These are phyloP conservation scores for Yponomeuta malinellus DNA, from an alignment of 2,888 invertebrate species.

Conservation along the genomic window DNA sequence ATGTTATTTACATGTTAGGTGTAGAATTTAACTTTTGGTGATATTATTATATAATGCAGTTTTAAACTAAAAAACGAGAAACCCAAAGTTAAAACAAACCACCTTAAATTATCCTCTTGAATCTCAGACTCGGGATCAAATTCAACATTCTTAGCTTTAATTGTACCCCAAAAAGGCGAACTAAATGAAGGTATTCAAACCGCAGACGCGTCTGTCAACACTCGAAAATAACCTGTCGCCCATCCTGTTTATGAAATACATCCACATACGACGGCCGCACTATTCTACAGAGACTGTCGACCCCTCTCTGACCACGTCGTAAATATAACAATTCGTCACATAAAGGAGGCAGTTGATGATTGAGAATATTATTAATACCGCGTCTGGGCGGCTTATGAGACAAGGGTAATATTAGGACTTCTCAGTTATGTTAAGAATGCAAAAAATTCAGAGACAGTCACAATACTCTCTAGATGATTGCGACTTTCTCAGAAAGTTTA, in stretches of 20 bases:
- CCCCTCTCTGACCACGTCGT: background rate
- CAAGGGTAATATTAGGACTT: background rate
- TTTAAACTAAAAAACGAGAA: background rate
- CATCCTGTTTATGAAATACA: background rate
- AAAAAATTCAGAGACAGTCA: background rate
- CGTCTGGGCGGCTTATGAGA: background rate
- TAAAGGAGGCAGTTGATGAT: background rate
- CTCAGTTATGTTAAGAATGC: background rate
- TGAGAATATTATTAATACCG: background rate
- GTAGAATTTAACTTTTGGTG: background rate
- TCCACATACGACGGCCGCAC: background rate
- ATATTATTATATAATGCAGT: background rate
- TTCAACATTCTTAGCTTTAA: background rate
- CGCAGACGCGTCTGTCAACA: background rate
- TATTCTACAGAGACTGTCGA: background rate
- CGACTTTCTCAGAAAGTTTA: no score
- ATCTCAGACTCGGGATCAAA: background rate
- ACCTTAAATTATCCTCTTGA: background rate
- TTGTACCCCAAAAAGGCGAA: background rate
- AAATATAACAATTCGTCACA: background rate
- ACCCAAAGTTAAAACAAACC: background rate
- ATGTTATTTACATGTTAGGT: background rate
- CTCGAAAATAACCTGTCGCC: background rate
- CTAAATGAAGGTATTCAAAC: background rate
- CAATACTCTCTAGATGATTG: no score